Base-by-base conservation (phyloP, 2,113 vertebrate genomes). In the Jaculus jaculus region DNA sequence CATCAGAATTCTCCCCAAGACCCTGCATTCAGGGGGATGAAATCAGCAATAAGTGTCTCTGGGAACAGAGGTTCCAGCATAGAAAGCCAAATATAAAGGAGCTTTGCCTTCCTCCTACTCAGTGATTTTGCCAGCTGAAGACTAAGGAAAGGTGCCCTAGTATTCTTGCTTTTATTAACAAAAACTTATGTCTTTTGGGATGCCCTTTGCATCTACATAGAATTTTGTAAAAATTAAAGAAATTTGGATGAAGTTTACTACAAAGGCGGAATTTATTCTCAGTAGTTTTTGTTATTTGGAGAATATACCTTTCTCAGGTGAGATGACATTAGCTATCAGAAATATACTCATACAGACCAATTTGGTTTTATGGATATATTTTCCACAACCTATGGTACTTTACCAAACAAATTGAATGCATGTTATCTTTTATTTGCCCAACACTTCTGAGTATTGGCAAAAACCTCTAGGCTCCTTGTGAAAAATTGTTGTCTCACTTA, bases 101-200 rank as follows among this genome's bases (percentile, higher is more conserved):
- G n/a, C 2, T 87, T 23, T 37, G 30, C 32, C 26, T 83, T 84
- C 3, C 1, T 18, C 20, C 16, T 26, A 47, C 16, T 68, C 24
- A n/a, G 11, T 9, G 0, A 54, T 77, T 73, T 79, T 42, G 47
- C 30, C 60, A 79, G 39, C 28, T 60, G 91, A 13, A 51, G 54
- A 66, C 71, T 32, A 37, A 88, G 3, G n/a, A 37, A 73, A 77
- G 26, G 47, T 32, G 6, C 13, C 18, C n/a, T 60, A 15, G 3
- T 8, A 47, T 90, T 83, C 89, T 92, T 77, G n/a, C 80, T 87
- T 72, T 81, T 84, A 30, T 92, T 87, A n/a, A 69, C 73, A 80
- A 81, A 7, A 77, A 2, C 77, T 51, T 73, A 30, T 2, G 0
- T 89, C 60, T 95, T 39, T 5, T 80, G 86, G 16, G 61, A 17